Base-by-base conservation (phyloP, 2,888 invertebrate genomes). In the Erpobdella octoculata region DNA sequence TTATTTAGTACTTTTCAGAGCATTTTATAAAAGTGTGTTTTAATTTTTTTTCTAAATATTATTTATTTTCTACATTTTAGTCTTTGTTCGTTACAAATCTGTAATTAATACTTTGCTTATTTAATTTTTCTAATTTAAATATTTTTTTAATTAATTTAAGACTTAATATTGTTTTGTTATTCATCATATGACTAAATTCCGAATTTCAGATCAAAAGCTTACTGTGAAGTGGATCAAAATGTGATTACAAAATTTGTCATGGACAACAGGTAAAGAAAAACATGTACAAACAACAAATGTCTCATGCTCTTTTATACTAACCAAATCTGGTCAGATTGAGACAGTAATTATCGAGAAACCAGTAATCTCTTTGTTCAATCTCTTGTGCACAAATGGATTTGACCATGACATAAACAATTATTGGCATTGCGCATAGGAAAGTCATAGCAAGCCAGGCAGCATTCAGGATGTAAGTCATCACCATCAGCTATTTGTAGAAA, bases 291-390 rank as follows among this genome's bases (percentile, higher is more conserved):
- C 18, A 18, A 41, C 41, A 41, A 9, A 41, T 12, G 41, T 41
- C 18, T 41, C 18, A 41, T 41, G 18, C 6, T 21, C 36, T 38
- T 21, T 5, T 18, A 36, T 15, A 70, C 35, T 69, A 38, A 82
- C 82, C 82, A 76, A 80, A 79, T 59, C 79, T 76, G 28, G 78
- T 78, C 35, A 82, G 78, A 73, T 79, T 79, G 72, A 82, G 78
- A 74, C 82, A 81, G 75, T 80, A 79, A 38, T 76, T 68, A 35
- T 77, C 72, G 25, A 78, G 78, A 71, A 76, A 78, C 70, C 71
- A 74, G 53, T 46, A 65, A 69, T 77, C 78, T 65, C 72, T 71
- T 66, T 78, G 76, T 75, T 80, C 80, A 25, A 81, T 78, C 72
- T 82, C 80, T n/a, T 77, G 74, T 46, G 75, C 72, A 75, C 82